phyloP scores from a whole-genome alignment of 2,888 invertebrate genomes.

The Zelleria hepariella region DNA sequence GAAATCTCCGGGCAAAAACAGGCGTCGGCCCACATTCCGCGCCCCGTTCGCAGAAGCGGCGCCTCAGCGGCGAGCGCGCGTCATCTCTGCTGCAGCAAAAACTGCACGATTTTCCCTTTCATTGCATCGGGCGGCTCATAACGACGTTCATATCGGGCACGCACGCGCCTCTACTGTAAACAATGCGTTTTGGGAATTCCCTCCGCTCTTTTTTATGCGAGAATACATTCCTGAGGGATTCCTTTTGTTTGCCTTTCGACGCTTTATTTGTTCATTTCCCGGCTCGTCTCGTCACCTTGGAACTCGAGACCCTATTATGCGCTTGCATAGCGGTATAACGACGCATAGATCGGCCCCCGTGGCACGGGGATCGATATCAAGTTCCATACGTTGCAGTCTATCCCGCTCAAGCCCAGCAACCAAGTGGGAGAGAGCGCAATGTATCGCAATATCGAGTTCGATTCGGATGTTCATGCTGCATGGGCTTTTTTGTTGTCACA shows the following conservation, averaged over 20 bases:
- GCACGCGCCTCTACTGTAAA: constrained; percentile 46
- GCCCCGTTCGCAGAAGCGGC: constrained; percentile 41
- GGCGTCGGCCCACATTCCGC: constrained; percentile 21
- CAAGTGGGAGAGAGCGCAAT: no score
- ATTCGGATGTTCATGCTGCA: no score
- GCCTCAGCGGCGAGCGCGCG: constrained; percentile 32
- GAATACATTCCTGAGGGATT: constrained; percentile 67
- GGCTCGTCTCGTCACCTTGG: constrained; percentile 40
- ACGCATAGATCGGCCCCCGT: constrained; percentile 24
- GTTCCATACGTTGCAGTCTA: no score
- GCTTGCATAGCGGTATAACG: constrained; percentile 41
- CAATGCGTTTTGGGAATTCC: constrained; percentile 69
- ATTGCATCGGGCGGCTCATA: constrained; percentile 36
- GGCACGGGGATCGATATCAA: no score
- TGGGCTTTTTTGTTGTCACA: not conserved
- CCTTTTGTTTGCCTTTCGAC: constrained; percentile 66
- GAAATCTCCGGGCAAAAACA: not conserved
- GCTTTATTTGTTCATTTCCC: constrained; percentile 44
- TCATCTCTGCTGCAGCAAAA: constrained; percentile 47
- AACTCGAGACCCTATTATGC: constrained; percentile 27
- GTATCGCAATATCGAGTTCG: no score
- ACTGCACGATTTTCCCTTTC: constrained; percentile 66
- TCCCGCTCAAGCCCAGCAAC: no score
- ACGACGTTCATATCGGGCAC: constrained; percentile 27
- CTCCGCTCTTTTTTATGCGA: constrained; percentile 52